phyloP scores from a whole-genome alignment of 1,140 invertebrate species.

The Fopius arisanus region DNA sequence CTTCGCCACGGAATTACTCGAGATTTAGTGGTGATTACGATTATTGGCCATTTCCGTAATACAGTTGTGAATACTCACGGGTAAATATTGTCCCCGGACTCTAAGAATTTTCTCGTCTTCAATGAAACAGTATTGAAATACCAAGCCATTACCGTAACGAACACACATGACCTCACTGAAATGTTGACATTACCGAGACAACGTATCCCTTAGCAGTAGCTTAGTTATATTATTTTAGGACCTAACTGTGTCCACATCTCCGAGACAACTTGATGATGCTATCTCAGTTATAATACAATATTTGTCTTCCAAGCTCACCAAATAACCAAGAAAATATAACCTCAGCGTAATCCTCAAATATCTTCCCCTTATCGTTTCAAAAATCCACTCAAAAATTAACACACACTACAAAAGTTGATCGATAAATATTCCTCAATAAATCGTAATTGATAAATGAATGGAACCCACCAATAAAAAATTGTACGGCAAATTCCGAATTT shows the following conservation, averaged over 20 bases:
- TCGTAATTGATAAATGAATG: too few species aligned
- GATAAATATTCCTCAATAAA: too few species aligned
- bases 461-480: too few species aligned
- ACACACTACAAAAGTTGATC: too few species aligned
- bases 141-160: background rate
- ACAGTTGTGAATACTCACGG: too few species aligned
- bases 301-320: background rate
- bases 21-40: too few species aligned
- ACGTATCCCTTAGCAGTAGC: background rate
- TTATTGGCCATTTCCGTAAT: too few species aligned
- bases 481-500: too few species aligned
- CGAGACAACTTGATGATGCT: background rate
- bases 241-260: background rate
- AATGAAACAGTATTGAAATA: background rate
- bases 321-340: background rate
- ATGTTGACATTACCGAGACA: background rate
- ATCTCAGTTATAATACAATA: background rate
- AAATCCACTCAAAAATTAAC: too few species aligned
- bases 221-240: conserved; percentile 1
- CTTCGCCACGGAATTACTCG: too few species aligned
- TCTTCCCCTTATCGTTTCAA: too few species aligned
- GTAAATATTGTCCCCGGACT: too few species aligned
- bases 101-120: background rate
- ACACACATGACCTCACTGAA: background rate
- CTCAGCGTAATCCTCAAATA: background rate